Base-by-base conservation (phyloP, 2,797 vertebrate genomes). In the Heliangelus exortis region DNA sequence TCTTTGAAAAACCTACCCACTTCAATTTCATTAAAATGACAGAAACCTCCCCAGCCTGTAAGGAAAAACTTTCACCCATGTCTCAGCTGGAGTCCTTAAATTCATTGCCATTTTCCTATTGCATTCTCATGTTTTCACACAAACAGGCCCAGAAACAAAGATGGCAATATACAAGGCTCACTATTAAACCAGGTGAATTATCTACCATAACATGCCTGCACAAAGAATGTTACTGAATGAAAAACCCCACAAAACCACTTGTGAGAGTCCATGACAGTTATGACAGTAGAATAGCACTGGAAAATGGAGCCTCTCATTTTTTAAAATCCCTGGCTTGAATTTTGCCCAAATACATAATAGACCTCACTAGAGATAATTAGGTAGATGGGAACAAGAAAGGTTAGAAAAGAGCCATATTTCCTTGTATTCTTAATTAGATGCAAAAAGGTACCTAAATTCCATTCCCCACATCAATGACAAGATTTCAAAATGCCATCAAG, bases 401-500 rank as follows among this genome's bases (percentile, higher is more conserved):
- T 41, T 48, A 68, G 55, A 50, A 59, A 83, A 77, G 20, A 75
- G 47, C 6, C 8, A 1, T 25, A 54, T 47, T 63, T 79, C 19
- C 82, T 87, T 48, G 39, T n/a, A 68, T 28, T 65, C n/a, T 65
- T 80, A 65, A 89, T 77, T 61, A 67, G 36, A 53, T 48, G 39
- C 13, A 77, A 84, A 92, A 85, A 90, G 19, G 10, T 68, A 79
- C 20, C 67, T 90, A 59, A 54, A 79, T 89, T 87, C 74, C 50
- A 20, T 72, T 76, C 18, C 68, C 86, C 22, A 3, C 54, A 47
- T 39, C 51, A 84, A 76, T 58, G 43, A 28, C 47, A 93, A 68
- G 65, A 92, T 85, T 77, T 79, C n/a, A 92, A 92, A 92, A 87
- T 28, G 66, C 13, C 71, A 19, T 61, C 54, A 75, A 81, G 29